Conservation (phyloP, 2,113 vertebrate genomes). For the Paraplagusia blochii region DNA sequence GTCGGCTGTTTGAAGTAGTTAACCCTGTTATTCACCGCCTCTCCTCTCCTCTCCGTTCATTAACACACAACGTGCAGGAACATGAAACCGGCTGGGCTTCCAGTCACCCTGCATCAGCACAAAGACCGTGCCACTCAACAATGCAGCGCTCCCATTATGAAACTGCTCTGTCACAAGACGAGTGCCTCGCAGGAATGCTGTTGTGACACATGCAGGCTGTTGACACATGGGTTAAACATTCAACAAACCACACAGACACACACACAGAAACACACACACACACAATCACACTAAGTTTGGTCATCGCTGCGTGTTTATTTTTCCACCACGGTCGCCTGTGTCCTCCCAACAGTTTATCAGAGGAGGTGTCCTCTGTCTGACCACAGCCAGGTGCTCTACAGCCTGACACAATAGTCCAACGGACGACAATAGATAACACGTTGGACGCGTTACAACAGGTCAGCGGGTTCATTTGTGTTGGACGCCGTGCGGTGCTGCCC, state of each 20-base stretch:
- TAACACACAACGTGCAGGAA: conserved; percentile 46
- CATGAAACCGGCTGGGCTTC: conserved; percentile 43
- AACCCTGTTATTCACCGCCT: conserved; percentile 21
- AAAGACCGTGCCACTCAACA: conserved; percentile 38
- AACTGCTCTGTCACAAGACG: conserved; percentile 65
- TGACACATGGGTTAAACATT: conserved; percentile 73
- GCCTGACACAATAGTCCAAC: conserved; percentile 36
- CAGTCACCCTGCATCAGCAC: conserved; percentile 19
- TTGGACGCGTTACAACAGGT: conserved; percentile 48
- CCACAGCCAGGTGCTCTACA: conserved; percentile 55
- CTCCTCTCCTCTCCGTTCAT: conserved; percentile 34
- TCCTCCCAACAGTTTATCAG: conserved; percentile 62
- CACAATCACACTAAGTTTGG: conserved; percentile 22
- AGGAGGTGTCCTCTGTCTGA: conserved; percentile 30
- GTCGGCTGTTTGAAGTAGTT: conserved; percentile 48
- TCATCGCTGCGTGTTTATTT: conserved; percentile 56
- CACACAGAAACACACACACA: conserved; percentile 37
- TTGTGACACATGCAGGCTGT: conserved; percentile 66
- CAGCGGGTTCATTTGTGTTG: conserved; percentile 44
- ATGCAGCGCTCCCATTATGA: conserved; percentile 54
- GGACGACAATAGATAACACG: conserved; percentile 17
- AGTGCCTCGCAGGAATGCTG: conserved; percentile 62
- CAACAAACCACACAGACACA: conserved; percentile 45
- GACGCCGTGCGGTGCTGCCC: conserved; percentile 61
- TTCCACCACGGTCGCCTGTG: conserved; percentile 37